These are phyloP conservation scores for Folsomia manolachei DNA, from an alignment of 2,888 invertebrate species.

Conservation along the genomic window DNA sequence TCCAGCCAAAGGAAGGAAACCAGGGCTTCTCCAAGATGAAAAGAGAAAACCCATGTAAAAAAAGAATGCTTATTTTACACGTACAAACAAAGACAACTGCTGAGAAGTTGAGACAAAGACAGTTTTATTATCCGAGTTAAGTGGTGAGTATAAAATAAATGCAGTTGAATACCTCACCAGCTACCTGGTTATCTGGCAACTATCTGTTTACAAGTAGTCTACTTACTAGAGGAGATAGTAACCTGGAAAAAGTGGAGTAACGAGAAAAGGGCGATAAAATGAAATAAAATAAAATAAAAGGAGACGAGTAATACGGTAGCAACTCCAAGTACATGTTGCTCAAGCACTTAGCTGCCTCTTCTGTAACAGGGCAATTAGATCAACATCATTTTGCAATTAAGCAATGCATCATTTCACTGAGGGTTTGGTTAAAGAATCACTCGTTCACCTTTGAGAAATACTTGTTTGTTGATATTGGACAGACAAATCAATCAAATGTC, in stretches of 20 bases:
- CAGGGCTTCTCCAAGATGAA: background rate
- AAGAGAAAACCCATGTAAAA: background rate
- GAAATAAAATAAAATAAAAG: conserved; percentile 16
- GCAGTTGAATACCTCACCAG: no score
- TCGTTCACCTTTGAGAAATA: no score
- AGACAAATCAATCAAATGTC: no score
- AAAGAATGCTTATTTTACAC: background rate
- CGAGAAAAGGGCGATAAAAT: background rate
- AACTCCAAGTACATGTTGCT: conserved; percentile 10
- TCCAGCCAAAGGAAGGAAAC: background rate
- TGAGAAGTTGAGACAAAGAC: background rate
- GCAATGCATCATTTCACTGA: no score
- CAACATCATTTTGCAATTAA: conserved; percentile 51
- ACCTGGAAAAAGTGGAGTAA: background rate
- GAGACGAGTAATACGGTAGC: conserved; percentile 33
- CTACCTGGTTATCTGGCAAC: no score
- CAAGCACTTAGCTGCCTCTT: conserved; percentile 29
- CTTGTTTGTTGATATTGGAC: no score
- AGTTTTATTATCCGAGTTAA: background rate
- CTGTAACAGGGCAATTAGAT: conserved; percentile 50
- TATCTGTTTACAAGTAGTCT: no score
- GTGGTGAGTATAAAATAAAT: no score
- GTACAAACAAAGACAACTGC: background rate
- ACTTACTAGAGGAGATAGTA: no score
- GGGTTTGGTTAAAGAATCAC: no score